Evolutionary conservation across 64 coral and sea anemone genomes (phyloP), one percentile per base, ranked within the genome.

Genomic region (Acropora yongei): DNA sequence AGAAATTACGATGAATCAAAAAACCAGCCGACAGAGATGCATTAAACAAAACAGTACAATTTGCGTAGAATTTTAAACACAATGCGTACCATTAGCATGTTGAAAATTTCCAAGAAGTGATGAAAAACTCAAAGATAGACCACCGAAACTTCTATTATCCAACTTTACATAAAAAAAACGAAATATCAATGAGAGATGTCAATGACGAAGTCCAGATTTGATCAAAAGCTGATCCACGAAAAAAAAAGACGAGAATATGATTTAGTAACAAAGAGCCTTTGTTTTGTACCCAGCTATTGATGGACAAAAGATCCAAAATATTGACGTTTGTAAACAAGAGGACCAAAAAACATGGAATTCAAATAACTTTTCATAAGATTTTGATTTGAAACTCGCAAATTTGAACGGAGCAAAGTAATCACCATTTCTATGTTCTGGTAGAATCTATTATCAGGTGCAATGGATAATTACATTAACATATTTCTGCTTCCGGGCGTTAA

Each of bases 401-500:
- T 18, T 69, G 14, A 71, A 49, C 41, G 5, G 30, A 30, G 30
- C 30, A 57, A 81, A 63, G 61, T 57, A 10, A 43, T 81, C 61
- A 5, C 10, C 51, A 39, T 81, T 48, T 47, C 13, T 18, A 47
- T 48, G 82, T 85, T 85, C 8, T 43, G 43, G 17, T 68, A 67
- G 30, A 71, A 3, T 44, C 44, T 11, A 10, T 44, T 48, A 71
- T 85, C 82, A 85, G 82, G 82, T 85, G 82, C 66, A 85, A 61
- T 20, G 44, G 18, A 20, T 71, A 85, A 85, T 85, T 85, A 49
- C 47, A 85, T 85, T 85, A 85, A 85, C 69, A 85, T 85, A 47
- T 20, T 85, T 85, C 8, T 3, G 68, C 82, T 85, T 85, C 82
- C 82, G 82, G 68, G 82, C 65, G 66, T 85, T 85, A 71, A 85